Evolutionary conservation across 2,113 vertebrate genomes (phyloP).

Genomic region (Ivindomyrus marchei): DNA sequence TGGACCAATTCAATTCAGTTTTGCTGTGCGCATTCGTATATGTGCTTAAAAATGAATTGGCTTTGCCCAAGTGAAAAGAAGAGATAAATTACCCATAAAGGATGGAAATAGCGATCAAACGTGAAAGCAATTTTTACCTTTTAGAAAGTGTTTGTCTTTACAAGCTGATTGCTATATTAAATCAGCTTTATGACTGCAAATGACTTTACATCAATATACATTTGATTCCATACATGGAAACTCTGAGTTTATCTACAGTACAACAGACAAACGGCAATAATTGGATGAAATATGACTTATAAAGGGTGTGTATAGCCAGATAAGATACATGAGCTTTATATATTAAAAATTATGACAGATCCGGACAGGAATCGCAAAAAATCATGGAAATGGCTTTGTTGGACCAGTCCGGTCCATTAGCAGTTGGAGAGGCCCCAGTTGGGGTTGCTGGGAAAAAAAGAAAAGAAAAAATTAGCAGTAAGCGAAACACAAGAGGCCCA

Average conservation of each 20-base stretch:
- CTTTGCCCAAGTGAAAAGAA: neutral
- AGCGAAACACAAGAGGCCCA: neutral
- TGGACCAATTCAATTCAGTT: neutral
- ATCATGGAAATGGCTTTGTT: neutral
- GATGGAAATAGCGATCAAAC: neutral
- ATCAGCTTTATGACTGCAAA: neutral
- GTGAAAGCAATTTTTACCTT: neutral
- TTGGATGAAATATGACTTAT: neutral
- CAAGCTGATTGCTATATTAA: neutral
- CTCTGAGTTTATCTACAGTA: neutral
- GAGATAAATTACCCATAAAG: neutral
- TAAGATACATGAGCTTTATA: neutral
- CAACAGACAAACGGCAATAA: neutral
- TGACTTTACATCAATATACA: neutral
- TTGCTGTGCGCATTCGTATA: neutral
- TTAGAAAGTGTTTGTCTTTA: neutral
- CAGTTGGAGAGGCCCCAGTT: neutral
- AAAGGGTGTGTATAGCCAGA: neutral
- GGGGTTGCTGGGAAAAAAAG: neutral
- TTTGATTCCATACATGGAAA: neutral
- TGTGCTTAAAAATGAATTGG: neutral
- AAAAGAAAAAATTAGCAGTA: neutral
- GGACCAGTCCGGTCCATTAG: neutral
- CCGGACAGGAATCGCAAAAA: neutral
- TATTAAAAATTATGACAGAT: neutral